Percentiles rank a stretch among this genome's conserved stretches.
phyloP scores from a whole-genome alignment of 2,888 invertebrate genomes.

The Drosophila peninsularis region DNA sequence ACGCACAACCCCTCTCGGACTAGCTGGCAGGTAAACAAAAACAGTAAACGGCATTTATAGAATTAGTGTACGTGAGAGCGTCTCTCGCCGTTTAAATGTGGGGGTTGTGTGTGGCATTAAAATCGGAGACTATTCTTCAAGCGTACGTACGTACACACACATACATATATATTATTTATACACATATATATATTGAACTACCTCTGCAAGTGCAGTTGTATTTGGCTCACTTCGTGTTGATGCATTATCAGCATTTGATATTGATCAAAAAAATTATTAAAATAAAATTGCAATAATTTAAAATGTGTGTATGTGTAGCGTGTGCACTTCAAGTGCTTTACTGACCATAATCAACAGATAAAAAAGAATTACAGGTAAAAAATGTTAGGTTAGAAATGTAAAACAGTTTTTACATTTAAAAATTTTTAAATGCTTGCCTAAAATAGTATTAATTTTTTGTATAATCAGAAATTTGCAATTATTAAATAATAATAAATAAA shows the following conservation, averaged over 20 bases:
- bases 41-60: conserved; percentile 58
- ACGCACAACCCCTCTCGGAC: conserved; percentile 37
- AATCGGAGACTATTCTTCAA: conserved; percentile 42
- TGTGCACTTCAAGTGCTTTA: neutral
- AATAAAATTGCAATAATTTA: conserved; percentile 21
- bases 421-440: too few species aligned
- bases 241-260: conserved; percentile 44
- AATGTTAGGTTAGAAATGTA: too few species aligned
- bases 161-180: neutral
- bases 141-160: conserved; percentile 12
- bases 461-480: too few species aligned
- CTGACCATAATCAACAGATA: conserved; percentile 1
- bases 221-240: conserved; percentile 7
- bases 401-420: too few species aligned
- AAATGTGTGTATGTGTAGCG: neutral
- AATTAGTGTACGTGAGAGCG: conserved; percentile 42
- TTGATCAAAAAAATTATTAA: conserved; percentile 33
- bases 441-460: too few species aligned
- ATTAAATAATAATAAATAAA: too few species aligned
- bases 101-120: conserved; percentile 51
- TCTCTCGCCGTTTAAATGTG: conserved; percentile 34
- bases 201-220: conserved; percentile 22
- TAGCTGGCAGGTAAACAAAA: conserved; percentile 62
- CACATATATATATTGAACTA: conserved; percentile 13
- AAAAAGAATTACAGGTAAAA: neutral